phyloP scores from a whole-genome alignment of 1,140 invertebrate genomes.

The Cyclargus thomasi region DNA sequence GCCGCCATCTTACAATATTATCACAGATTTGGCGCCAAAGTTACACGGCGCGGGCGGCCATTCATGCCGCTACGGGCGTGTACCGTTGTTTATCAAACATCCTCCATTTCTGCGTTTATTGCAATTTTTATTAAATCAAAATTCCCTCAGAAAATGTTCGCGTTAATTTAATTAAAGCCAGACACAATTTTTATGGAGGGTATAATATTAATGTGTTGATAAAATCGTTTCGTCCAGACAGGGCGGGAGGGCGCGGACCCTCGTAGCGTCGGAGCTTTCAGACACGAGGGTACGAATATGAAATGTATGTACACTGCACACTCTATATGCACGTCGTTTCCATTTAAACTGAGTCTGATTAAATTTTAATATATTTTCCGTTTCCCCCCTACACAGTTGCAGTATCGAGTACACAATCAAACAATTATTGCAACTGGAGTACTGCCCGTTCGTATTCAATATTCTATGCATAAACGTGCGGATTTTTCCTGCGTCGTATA shows the following conservation, averaged over 20 bases:
- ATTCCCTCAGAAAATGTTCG: not conserved
- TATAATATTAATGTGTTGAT: conserved; percentile 20
- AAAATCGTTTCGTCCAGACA: conserved; percentile 22
- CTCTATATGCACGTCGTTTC: not conserved
- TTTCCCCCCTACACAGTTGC: not conserved
- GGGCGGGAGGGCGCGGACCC: conserved; percentile 18
- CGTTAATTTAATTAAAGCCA: not conserved
- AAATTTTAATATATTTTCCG: not conserved
- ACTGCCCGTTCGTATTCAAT: conserved; percentile 12
- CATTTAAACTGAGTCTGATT: not conserved
- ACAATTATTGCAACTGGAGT: not conserved
- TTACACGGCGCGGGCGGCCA: conserved; percentile 9
- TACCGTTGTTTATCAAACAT: not conserved
- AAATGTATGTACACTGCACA: conserved; percentile 5
- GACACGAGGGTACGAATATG: not conserved
- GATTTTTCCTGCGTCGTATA: conserved; percentile 37
- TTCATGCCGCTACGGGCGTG: not conserved
- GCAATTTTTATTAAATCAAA: not conserved
- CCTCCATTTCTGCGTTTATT: not conserved
- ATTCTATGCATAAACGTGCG: conserved; percentile 14
- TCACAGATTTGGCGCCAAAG: conserved; percentile 47
- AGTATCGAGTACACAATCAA: not conserved
- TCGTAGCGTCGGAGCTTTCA: not conserved
- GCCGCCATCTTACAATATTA: conserved; percentile 44
- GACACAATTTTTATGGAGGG: not conserved